Conservation (phyloP, 2,888 invertebrate genomes). For the Hedya salicella region DNA sequence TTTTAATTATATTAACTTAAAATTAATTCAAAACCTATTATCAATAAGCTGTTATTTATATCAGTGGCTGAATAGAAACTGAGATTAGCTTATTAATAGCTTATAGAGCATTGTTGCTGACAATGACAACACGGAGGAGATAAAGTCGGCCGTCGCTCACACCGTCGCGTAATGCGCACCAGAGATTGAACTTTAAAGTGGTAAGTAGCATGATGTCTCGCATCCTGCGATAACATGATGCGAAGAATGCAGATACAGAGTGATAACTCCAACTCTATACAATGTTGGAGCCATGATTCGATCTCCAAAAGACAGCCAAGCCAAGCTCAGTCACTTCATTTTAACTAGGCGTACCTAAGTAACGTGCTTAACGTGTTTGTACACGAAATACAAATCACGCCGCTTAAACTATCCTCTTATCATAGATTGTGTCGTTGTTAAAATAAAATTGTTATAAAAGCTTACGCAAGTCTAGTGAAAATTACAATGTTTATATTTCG, state of each 20-base stretch:
- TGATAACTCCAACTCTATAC: too few species aligned
- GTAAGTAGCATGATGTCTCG: too few species aligned
- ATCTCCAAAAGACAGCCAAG: too few species aligned
- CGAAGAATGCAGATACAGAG: too few species aligned
- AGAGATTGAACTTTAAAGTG: too few species aligned
- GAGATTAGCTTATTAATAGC: constrained; percentile 62
- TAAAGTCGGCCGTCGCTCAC: constrained; percentile 51
- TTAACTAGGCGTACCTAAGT: too few species aligned
- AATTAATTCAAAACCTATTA: background rate
- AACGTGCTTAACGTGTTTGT: too few species aligned
- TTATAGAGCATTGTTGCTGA: constrained; percentile 58
- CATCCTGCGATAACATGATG: too few species aligned
- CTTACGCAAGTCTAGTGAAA: background rate
- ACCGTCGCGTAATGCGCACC: constrained; percentile 46
- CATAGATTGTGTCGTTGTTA: background rate
- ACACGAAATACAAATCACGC: too few species aligned
- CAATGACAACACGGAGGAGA: constrained; percentile 53
- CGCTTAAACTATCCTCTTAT: background rate
- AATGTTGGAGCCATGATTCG: too few species aligned
- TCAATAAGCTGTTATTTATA: constrained; percentile 18
- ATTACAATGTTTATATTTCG: background rate
- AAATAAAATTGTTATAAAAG: background rate
- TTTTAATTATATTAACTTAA: background rate
- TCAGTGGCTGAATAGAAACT: constrained; percentile 43
- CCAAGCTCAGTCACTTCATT: too few species aligned